Base-by-base conservation (phyloP, 2,888 invertebrate species). In the Pycnomerus fuliginosus region DNA sequence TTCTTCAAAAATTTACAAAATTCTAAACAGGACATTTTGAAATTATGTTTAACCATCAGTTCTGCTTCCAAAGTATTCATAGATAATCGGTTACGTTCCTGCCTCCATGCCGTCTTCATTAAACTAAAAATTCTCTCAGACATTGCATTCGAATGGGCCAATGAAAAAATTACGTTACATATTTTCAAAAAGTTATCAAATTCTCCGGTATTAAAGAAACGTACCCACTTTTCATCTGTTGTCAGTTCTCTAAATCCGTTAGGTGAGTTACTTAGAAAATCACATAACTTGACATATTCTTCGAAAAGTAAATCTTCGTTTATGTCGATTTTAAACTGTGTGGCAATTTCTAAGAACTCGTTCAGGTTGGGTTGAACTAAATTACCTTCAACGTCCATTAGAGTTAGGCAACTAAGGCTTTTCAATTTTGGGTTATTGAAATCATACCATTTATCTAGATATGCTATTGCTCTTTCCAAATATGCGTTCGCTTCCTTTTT, bases 21-120 rank as follows among this genome's bases (percentile, higher is more conserved):
- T 20, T 20, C 20, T 5, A 20, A 20, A 20, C 20, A 20, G 8
- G 24, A 3, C 23, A 16, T 35, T 35, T 35, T 24, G 22, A 22
- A 16, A n/a, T 32, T 32, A 11, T 17, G 20, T 20, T 20, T 20
- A 8, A 8, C 8, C 20, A 20, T 20, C 5, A 20, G 20, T 20
- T 20, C 20, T 8, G 20, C 20, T 8, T 20, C 20, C 4, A 20
- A 20, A 8, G 8, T 5, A 5, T 20, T 20, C 20, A 20, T 20
- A 20, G 4, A 4, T 5, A 20, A 8, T 20, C 20, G 4, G 20
- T 20, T 20, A 5, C 20, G 4, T 8, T 20, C 8, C 20, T 8
- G 20, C 20, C 5, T 8, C 20, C 5, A 8, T 8, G 20, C 20
- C 20, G 20, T 20, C 8, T 5, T 20, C 20, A 20, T 20, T 8